phyloP scores from a whole-genome alignment of 2,113 vertebrate species.

The Myodes glareolus region DNA sequence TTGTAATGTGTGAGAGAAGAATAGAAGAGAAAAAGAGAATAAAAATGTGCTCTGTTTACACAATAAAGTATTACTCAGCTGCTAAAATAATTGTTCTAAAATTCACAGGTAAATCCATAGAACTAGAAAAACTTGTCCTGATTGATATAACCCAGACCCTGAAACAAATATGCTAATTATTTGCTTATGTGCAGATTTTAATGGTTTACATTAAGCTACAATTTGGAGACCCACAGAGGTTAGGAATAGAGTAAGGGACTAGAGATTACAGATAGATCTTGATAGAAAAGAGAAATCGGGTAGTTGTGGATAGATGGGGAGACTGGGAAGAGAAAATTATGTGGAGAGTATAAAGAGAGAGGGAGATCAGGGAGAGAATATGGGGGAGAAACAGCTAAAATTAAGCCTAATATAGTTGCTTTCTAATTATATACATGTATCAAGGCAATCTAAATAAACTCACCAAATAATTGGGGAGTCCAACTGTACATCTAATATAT shows the following conservation, averaged over 20 bases:
- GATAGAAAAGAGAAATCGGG: not conserved
- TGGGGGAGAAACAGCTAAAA: not conserved
- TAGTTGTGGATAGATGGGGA: not conserved
- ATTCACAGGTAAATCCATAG: not conserved
- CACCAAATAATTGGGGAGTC: not conserved
- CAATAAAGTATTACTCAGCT: not conserved
- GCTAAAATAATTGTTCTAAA: not conserved
- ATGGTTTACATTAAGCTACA: not conserved
- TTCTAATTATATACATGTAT: not conserved
- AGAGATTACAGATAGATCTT: too few relatives aligned
- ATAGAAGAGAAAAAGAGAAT: not conserved
- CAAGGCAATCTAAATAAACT: not conserved
- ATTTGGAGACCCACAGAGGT: not conserved
- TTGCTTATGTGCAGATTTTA: not conserved
- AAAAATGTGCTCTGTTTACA: not conserved
- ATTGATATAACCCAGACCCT: not conserved
- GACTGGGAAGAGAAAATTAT: not conserved
- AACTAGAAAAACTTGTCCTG: not conserved
- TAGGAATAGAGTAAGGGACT: not conserved
- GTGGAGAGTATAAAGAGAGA: too few relatives aligned
- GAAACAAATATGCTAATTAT: not conserved
- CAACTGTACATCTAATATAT: not conserved
- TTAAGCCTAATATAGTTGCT: not conserved
- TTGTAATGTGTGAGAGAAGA: not conserved
- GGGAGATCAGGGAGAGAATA: not conserved